These are phyloP conservation scores for Ophonus ardosiacus DNA, from an alignment of 2,888 invertebrate species.

Conservation along the genomic window DNA sequence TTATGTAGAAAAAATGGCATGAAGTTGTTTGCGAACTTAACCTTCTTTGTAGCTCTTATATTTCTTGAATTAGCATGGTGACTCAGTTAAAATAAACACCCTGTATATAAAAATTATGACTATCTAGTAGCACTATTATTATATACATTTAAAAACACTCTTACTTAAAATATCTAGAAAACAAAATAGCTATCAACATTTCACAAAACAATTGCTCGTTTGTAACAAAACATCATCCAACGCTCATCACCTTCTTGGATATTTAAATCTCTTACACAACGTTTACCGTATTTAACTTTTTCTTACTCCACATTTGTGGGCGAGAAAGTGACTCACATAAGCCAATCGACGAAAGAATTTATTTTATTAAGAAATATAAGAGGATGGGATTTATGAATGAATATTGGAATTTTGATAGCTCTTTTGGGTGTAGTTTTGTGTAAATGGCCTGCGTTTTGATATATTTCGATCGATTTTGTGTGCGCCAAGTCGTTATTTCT, in stretches of 20 bases:
- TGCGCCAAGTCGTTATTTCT: constrained; percentile 25
- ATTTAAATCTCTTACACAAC: constrained; percentile 28
- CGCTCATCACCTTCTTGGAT: neutral
- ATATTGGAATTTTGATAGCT: constrained; percentile 46
- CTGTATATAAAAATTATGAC: too few relatives aligned
- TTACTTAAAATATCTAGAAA: neutral
- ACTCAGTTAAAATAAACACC: too few relatives aligned
- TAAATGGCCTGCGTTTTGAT: constrained; percentile 29
- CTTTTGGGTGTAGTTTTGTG: constrained; percentile 20
- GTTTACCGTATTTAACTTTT: neutral
- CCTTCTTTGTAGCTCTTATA: too few relatives aligned
- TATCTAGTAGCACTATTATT: too few relatives aligned
- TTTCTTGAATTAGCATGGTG: too few relatives aligned
- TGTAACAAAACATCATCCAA: constrained; percentile 2
- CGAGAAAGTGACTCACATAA: neutral
- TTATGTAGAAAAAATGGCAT: too few relatives aligned
- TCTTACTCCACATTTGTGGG: constrained; percentile 21
- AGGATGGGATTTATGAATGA: constrained; percentile 9
- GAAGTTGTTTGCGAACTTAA: too few relatives aligned
- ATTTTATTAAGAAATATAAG: constrained; percentile 21
- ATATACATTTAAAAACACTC: too few relatives aligned
- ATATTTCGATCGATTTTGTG: constrained; percentile 28
- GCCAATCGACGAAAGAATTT: neutral
- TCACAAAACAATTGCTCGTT: constrained; percentile 24
- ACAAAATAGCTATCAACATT: neutral